phyloP scores from a whole-genome alignment of 30 jellyfish, hydroid and myxozoan species.

The Aurelia sp. region DNA sequence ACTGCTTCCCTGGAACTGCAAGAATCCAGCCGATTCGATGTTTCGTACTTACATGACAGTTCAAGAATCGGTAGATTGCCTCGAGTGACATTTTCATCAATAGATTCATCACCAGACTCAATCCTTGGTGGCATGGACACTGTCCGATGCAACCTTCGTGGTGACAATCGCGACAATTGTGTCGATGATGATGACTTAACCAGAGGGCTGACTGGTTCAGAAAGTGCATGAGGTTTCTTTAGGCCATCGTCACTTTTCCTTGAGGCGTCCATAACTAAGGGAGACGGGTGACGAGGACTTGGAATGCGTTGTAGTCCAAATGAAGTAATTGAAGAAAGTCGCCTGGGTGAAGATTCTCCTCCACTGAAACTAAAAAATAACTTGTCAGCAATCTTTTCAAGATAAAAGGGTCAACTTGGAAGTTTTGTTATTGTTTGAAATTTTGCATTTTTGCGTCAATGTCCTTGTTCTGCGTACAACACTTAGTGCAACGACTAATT shows the following conservation, averaged over 20 bases:
- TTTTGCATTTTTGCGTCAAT: too few relatives aligned
- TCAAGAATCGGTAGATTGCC: conserved; percentile 56
- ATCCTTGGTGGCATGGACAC: conserved; percentile 94
- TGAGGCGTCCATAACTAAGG: conserved; percentile 87
- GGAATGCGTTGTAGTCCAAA: conserved; percentile 94
- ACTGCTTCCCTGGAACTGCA: too few relatives aligned
- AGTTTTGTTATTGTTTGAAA: too few relatives aligned
- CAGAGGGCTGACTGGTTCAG: conserved; percentile 91
- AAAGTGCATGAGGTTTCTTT: conserved; percentile 18
- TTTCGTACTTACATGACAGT: conserved; percentile 59
- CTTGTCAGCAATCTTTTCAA: too few relatives aligned
- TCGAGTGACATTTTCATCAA: neutral
- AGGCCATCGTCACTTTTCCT: conserved; percentile 21
- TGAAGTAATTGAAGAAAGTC: conserved; percentile 79
- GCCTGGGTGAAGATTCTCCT: conserved; percentile 87
- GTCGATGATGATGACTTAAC: conserved; percentile 41
- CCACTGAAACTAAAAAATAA: conserved; percentile 82
- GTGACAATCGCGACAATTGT: conserved; percentile 27
- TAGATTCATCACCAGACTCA: conserved; percentile 52
- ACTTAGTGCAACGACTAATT: too few relatives aligned
- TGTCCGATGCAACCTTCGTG: conserved; percentile 81
- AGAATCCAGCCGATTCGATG: neutral
- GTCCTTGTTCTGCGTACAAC: too few relatives aligned
- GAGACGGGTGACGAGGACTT: conserved; percentile 99
- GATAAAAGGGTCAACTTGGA: too few relatives aligned